phyloP scores from a whole-genome alignment of 2,888 invertebrate species.

The Sipha maydis region DNA sequence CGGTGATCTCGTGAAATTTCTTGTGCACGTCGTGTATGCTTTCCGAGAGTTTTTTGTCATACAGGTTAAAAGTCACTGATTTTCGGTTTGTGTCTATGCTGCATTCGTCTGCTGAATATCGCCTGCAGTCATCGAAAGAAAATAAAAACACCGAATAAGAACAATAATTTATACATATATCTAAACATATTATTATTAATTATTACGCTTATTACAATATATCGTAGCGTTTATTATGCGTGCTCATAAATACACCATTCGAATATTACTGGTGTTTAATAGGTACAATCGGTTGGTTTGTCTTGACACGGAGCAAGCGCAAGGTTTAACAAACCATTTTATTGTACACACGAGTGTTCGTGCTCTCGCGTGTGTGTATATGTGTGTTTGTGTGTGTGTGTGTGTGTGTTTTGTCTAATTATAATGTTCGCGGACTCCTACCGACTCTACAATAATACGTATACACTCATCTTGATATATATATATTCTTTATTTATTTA shows the following conservation, averaged over 20 bases:
- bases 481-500: no score
- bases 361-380: no score
- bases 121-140: neutral
- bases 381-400: neutral
- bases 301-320: neutral
- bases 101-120: constrained; percentile 53
- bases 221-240: no score
- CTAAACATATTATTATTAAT: neutral
- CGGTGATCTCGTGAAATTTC: constrained; percentile 44
- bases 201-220: neutral
- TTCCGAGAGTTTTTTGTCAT: constrained; percentile 31
- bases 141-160: neutral
- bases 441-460: neutral
- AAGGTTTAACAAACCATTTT: constrained; percentile 29
- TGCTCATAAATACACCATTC: no score
- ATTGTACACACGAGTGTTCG: neutral
- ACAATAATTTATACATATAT: no score
- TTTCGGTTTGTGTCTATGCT: constrained; percentile 29
- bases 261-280: no score
- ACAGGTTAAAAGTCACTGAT: neutral
- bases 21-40: constrained; percentile 49
- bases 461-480: neutral
- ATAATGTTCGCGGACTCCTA: constrained; percentile 51
- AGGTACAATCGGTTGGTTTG: neutral
- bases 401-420: constrained; percentile 38